phyloP scores from a whole-genome alignment of 2,113 vertebrate species.

The cattle (Bos taurus) region ARS-UCD2.0 NC_037337.1:102554001-102554500 shows the following conservation, averaged over 20 bases:
- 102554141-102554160: not conserved
- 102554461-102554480: not conserved
- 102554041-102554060: not conserved
- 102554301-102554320: not conserved
- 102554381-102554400: not conserved
- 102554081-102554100: not conserved
- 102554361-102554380: not conserved
- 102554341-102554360: conserved; percentile 5
- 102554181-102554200: not conserved
- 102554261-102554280: not conserved
- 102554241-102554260: not conserved
- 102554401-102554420: not conserved
- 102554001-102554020: not conserved
- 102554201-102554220: not conserved
- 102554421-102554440: not conserved
- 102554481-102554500: not conserved
- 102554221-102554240: not conserved
- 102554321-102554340: not conserved
- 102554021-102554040: not conserved
- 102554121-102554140: not conserved
- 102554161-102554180: not conserved
- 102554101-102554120: not conserved
- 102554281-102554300: not conserved
- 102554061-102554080: not conserved
- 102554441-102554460: not conserved